Evolutionary conservation across 2,797 vertebrate species (phyloP).

Genomic region (Aplochiton taeniatus): DNA sequence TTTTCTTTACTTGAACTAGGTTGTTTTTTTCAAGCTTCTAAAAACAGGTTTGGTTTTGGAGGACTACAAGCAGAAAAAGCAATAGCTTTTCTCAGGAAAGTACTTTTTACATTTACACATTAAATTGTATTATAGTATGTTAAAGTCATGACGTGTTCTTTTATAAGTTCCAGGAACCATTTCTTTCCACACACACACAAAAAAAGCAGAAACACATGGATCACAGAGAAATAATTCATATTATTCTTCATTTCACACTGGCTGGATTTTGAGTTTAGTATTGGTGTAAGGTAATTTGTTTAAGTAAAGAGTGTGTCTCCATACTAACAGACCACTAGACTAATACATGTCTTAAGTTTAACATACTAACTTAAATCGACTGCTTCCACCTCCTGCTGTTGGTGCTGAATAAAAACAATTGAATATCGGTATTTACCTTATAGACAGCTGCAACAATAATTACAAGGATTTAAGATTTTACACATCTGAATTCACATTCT

Average conservation of each 20-base stretch:
- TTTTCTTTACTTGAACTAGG: constrained; percentile 59
- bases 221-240: constrained; percentile 56
- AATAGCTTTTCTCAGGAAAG: constrained; percentile 58
- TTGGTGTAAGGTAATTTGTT: too few relatives aligned
- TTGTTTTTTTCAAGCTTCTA: constrained; percentile 40
- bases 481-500: constrained; percentile 30
- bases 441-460: constrained; percentile 10
- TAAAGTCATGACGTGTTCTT: constrained; percentile 66
- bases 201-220: constrained; percentile 37
- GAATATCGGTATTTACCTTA: background rate
- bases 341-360: too few relatives aligned
- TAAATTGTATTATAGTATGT: constrained; percentile 60
- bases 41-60: constrained; percentile 46
- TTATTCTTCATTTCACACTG: constrained; percentile 56
- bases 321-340: too few relatives aligned
- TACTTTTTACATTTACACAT: constrained; percentile 52
- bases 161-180: constrained; percentile 61
- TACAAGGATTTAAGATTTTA: constrained; percentile 14
- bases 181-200: constrained; percentile 49
- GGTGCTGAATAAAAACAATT: background rate
- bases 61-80: constrained; percentile 33
- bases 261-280: constrained; percentile 11
- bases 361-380: too few relatives aligned
- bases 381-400: background rate
- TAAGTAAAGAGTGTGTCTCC: too few relatives aligned